Percentiles rank a stretch among this genome's conserved stretches.
Evolutionary conservation across 2,797 vertebrate species (phyloP).

Genomic region (Acropternis orthonyx): DNA sequence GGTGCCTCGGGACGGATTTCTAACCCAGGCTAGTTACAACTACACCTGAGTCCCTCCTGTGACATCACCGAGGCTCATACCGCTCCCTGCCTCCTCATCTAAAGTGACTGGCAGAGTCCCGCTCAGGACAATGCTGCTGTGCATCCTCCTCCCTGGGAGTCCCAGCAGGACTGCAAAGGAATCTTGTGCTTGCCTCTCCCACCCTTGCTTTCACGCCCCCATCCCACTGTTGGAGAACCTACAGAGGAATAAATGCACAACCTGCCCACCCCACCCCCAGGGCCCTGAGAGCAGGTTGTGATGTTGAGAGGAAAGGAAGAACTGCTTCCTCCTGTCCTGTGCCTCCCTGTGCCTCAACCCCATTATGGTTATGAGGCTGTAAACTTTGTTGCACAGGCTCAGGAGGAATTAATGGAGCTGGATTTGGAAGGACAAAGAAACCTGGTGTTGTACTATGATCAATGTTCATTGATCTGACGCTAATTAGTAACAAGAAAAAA

Average conservation of each 20-base stretch:
- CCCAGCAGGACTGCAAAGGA: neutral
- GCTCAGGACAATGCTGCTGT: accelerated
- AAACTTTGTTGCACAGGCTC: constrained; percentile 15
- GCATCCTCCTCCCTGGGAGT: neutral
- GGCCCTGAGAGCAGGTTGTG: neutral
- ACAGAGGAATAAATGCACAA: neutral
- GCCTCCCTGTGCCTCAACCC: constrained; percentile 7
- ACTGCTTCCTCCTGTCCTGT: neutral
- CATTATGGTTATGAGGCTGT: neutral
- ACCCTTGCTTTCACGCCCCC: neutral
- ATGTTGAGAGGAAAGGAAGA: neutral
- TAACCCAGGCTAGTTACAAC: neutral
- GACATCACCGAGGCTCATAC: neutral
- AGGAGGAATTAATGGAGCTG: constrained; percentile 65
- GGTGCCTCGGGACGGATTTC: neutral
- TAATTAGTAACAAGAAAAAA: constrained; percentile 64
- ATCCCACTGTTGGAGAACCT: neutral
- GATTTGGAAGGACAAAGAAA: constrained; percentile 74
- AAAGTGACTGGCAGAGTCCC: neutral
- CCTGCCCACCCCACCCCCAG: neutral
- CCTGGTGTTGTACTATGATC: constrained; percentile 58
- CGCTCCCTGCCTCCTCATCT: neutral
- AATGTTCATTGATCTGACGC: constrained; percentile 51
- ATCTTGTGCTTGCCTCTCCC: neutral
- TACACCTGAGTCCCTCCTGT: neutral